Evolutionary conservation across 2,888 invertebrate species (phyloP), one percentile per base, ranked within the genome.

Genomic region (Exephanes ischioxanthus): DNA sequence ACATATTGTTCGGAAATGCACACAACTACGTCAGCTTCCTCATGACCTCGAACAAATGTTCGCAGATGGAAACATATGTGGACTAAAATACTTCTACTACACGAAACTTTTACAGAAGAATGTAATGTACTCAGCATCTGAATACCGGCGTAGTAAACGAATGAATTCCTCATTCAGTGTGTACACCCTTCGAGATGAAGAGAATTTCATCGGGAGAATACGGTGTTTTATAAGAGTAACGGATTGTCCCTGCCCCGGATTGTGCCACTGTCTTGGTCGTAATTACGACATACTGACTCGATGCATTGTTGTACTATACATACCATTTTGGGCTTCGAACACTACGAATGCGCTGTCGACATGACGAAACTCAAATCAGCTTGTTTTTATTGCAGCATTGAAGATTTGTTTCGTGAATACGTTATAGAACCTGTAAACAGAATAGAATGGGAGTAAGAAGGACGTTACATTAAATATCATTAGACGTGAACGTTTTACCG

Each of bases 371-470:
- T 67, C 19, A 6, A 67, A 41, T n/a, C 41, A 19, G 45, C 45
- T 19, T 67, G 67, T 1, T 66, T 66, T 37, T 66, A 66, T 37
- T 66, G 66, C 66, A 66, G 41, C 41, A 22, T 37, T 7, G 19
- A 67, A 45, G 67, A 67, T 19, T 19, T 45, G 41, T 5, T 7
- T 11, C 3, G 11, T 1, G 6, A 14, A 22, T 67, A 67, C 41
- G 19, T 67, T 6, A 19, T 67, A n/a, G 45, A 67, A 41, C 67
- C 67, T n/a, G 67, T 45, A 11, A 67, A 67, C 19, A 37, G 67
- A 22, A 41, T 67, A 7, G 67, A 67, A 22, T 45, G 67, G 67
- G 67, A 67, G 45, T 67, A 19, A 67, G 41, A 11, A 41, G 41
- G 9, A 41, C 3, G 3, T 9, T 41, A 11, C 9, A 11, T 7